Conservation (phyloP, 2,888 invertebrate species). For the Osmoderma eremita region DNA sequence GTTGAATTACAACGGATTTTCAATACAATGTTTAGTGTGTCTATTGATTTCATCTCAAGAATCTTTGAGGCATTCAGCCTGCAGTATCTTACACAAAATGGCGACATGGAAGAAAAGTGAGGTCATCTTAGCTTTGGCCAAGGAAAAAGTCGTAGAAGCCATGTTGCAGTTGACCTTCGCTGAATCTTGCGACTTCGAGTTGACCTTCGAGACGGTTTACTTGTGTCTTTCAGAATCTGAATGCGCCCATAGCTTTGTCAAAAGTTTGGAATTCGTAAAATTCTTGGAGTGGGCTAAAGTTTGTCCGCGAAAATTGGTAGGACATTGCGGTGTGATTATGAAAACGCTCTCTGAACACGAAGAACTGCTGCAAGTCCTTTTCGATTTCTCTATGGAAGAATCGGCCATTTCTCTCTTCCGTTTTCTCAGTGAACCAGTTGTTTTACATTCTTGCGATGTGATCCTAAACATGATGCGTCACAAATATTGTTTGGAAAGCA, state of each 20-base stretch:
- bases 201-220: conserved; percentile 51
- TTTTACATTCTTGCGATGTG: conserved; percentile 48
- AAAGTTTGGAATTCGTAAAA: conserved; percentile 54
- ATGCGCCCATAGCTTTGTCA: conserved; percentile 53
- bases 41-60: background rate
- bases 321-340: background rate
- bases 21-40: conserved; percentile 6
- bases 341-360: conserved; percentile 11
- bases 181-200: conserved; percentile 39
- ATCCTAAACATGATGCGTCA: conserved; percentile 55
- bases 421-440: conserved; percentile 16
- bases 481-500: conserved; percentile 56
- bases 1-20: conserved; percentile 2
- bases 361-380: conserved; percentile 29
- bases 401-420: conserved; percentile 27
- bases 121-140: background rate
- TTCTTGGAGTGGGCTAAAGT: conserved; percentile 55
- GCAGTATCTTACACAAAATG: conserved; percentile 26
- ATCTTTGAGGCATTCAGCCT: background rate
- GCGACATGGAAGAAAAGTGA: conserved; percentile 21
- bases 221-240: conserved; percentile 53
- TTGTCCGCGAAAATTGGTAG: conserved; percentile 45
- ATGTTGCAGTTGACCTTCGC: conserved; percentile 21
- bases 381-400: conserved; percentile 38
- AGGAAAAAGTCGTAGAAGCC: conserved; percentile 2